A percentile compares a stretch with the other conserved stretches of the same genome.
Conservation (phyloP, 2,113 vertebrate genomes). For the Balaeniceps rex region DNA sequence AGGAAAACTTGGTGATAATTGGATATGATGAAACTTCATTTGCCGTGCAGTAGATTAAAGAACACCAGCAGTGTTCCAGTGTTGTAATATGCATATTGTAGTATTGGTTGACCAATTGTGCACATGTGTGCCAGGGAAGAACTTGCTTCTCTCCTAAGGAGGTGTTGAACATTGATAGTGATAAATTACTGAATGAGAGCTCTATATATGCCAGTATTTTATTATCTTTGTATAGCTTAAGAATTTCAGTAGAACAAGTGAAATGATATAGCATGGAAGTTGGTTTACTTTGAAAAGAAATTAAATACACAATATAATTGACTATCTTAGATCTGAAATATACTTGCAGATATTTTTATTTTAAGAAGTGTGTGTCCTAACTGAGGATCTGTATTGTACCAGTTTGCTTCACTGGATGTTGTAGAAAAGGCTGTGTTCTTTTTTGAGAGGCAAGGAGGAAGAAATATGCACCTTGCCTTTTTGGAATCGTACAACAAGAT, state of each 20-base stretch:
- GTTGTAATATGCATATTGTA: neutral
- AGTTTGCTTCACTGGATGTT: neutral
- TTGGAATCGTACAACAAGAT: neutral
- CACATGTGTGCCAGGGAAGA: neutral
- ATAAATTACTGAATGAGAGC: neutral
- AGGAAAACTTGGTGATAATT: neutral
- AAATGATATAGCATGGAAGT: neutral
- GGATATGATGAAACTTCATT: neutral
- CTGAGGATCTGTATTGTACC: neutral
- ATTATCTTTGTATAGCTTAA: neutral
- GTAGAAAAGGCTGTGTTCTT: neutral
- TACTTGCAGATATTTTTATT: neutral
- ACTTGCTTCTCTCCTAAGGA: neutral
- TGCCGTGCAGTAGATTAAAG: neutral
- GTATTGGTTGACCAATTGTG: neutral
- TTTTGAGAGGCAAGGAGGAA: neutral
- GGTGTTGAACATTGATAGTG: neutral
- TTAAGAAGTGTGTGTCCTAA: neutral
- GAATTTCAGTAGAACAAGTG: neutral
- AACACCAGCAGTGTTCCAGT: neutral
- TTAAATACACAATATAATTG: neutral
- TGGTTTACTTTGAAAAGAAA: neutral
- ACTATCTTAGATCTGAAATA: neutral
- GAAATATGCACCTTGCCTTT: neutral
- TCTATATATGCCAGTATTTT: neutral